These are phyloP conservation scores for Lasioglossum albipes DNA, from an alignment of 1,140 invertebrate genomes.

Conservation along the genomic window DNA sequence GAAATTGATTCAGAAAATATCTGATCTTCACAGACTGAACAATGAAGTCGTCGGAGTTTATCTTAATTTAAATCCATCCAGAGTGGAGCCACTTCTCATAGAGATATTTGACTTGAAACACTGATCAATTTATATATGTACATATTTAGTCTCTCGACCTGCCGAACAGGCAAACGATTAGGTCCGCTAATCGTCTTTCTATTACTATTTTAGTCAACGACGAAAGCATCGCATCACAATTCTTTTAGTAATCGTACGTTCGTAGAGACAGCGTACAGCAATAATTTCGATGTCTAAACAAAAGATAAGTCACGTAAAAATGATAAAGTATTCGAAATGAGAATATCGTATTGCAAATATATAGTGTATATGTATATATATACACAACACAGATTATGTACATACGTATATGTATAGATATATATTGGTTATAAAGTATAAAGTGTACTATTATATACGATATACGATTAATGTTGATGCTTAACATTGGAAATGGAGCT, in stretches of 20 bases:
- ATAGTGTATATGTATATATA: no score
- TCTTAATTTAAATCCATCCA: constrained; percentile 92
- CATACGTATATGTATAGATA: background rate
- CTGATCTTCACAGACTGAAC: constrained; percentile 91
- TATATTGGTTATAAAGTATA: constrained; percentile 21
- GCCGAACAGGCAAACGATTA: background rate
- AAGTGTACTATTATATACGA: constrained; percentile 8
- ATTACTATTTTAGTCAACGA: background rate
- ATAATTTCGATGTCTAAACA: constrained; percentile 24
- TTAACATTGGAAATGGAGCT: background rate
- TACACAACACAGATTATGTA: background rate
- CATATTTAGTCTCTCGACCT: background rate
- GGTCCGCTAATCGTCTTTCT: background rate
- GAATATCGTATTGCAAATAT: constrained; percentile 3
- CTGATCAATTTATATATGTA: constrained; percentile 52
- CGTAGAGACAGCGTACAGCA: constrained; percentile 32
- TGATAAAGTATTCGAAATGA: background rate
- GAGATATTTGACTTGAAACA: constrained; percentile 95
- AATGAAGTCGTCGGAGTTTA: constrained; percentile 93
- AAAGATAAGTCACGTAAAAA: constrained; percentile 1
- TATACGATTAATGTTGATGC: background rate
- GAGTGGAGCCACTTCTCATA: constrained; percentile 93
- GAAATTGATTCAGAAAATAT: constrained; percentile 92
- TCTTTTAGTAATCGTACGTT: constrained; percentile 17
- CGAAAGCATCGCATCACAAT: background rate